Evolutionary conservation across 2,797 vertebrate species (phyloP).

Genomic region (Schizopygopsis malacanthus): DNA sequence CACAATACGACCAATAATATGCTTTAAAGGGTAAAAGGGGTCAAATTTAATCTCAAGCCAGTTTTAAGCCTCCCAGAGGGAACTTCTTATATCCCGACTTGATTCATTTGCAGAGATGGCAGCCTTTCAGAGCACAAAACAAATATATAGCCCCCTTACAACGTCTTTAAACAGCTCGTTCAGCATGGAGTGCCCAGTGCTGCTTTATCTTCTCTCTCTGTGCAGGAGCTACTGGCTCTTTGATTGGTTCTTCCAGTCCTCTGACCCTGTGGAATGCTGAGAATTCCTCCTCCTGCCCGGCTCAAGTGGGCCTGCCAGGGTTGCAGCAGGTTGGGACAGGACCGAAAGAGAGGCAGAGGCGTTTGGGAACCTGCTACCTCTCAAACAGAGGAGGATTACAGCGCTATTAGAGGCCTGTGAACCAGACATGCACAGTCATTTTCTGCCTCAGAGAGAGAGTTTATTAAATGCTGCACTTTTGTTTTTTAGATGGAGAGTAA

Average conservation of each 20-base stretch:
- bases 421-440: conserved; percentile 33
- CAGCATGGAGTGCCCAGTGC: neutral
- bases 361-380: conserved; percentile 36
- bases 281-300: conserved; percentile 78
- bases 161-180: conserved; percentile 24
- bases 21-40: neutral
- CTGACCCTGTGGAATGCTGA: conserved; percentile 77
- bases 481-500: conserved; percentile 19
- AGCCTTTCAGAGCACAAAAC: conserved; percentile 28
- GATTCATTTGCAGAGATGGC: neutral
- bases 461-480: conserved; percentile 30
- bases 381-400: conserved; percentile 46
- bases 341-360: conserved; percentile 48
- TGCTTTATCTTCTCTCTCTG: conserved; percentile 56
- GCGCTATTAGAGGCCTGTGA: conserved; percentile 18
- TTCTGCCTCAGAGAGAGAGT: conserved; percentile 8
- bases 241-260: conserved; percentile 76
- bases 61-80: neutral
- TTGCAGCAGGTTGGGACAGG: conserved; percentile 82
- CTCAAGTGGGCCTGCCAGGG: conserved; percentile 74
- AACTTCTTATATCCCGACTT: neutral
- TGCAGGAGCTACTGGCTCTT: conserved; percentile 62
- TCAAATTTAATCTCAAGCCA: neutral
- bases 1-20: neutral
- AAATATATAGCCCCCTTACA: conserved; percentile 56